Evolutionary conservation across 2,888 invertebrate genomes (phyloP).

Genomic region (Drosophila kuntzei): DNA sequence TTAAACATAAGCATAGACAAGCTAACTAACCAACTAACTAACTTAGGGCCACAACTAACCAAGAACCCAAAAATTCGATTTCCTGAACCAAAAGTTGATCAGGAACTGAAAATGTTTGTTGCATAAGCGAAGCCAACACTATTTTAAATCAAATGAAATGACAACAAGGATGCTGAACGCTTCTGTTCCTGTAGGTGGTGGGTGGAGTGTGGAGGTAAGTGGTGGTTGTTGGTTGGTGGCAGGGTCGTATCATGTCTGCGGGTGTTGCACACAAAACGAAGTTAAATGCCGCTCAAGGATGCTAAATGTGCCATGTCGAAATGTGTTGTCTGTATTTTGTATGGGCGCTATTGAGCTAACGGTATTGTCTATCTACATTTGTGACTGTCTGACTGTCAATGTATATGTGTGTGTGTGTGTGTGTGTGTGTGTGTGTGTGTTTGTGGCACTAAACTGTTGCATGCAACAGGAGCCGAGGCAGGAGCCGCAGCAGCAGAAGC

Average conservation of each 20-base stretch:
- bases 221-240: slow-evolving; percentile 3
- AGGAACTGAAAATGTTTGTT: slow-evolving; percentile 42
- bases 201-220: background rate
- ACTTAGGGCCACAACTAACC: background rate
- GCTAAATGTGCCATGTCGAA: slow-evolving; percentile 80
- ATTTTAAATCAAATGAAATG: slow-evolving; percentile 64
- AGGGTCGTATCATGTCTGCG: slow-evolving; percentile 27
- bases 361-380: slow-evolving; percentile 49
- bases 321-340: slow-evolving; percentile 62
- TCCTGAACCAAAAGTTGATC: slow-evolving; percentile 46
- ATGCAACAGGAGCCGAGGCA: slow-evolving; percentile 55
- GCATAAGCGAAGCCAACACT: slow-evolving; percentile 58
- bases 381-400: slow-evolving; percentile 28
- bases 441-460: slow-evolving; percentile 70
- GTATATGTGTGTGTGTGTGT: slow-evolving; percentile 14
- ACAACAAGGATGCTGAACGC: slow-evolving; percentile 34
- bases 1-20: background rate
- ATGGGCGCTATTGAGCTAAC: slow-evolving; percentile 59
- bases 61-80: slow-evolving; percentile 60
- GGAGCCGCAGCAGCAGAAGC: background rate
- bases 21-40: slow-evolving; percentile 13
- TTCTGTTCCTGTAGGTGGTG: background rate
- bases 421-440: slow-evolving; percentile 28
- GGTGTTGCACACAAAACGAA: slow-evolving; percentile 60
- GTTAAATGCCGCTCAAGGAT: slow-evolving; percentile 81